phyloP scores from a whole-genome alignment of 2,113 vertebrate genomes.

The Pardalotus punctatus region DNA sequence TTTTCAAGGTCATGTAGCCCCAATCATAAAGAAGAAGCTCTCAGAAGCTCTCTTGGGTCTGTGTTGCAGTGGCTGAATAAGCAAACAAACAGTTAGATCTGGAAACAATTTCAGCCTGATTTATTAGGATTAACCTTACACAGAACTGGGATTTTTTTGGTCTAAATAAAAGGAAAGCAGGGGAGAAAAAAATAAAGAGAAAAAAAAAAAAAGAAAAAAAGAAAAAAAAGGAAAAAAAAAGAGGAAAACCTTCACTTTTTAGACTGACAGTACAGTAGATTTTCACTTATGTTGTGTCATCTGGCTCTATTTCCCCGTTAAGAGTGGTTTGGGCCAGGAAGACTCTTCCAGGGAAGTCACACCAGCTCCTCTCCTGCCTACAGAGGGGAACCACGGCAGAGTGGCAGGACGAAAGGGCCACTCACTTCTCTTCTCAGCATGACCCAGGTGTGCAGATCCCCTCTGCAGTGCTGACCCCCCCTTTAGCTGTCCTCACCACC shows the following conservation, averaged over 20 bases:
- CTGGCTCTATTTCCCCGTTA: accelerated
- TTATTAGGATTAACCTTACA: background rate
- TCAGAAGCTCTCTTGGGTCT: background rate
- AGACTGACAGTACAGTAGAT: background rate
- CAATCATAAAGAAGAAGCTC: background rate
- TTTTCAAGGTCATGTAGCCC: background rate
- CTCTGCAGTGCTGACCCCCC: background rate
- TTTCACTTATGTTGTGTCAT: background rate
- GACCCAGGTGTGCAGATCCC: background rate
- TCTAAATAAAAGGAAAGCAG: background rate
- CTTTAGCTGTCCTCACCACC: background rate
- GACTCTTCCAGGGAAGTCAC: background rate
- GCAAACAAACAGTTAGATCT: conserved; percentile 7
- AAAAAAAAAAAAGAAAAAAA: too few relatives aligned
- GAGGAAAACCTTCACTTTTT: background rate
- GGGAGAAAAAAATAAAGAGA: background rate
- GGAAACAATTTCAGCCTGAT: conserved; percentile 16
- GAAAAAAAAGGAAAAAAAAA: background rate
- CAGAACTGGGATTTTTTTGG: background rate
- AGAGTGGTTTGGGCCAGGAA: background rate
- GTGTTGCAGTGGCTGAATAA: background rate
- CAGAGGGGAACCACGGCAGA: background rate
- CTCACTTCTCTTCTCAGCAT: background rate
- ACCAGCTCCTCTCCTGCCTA: background rate
- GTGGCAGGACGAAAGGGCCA: background rate